phyloP scores from a whole-genome alignment of 2,888 invertebrate genomes.

The Perdita meconis region DNA sequence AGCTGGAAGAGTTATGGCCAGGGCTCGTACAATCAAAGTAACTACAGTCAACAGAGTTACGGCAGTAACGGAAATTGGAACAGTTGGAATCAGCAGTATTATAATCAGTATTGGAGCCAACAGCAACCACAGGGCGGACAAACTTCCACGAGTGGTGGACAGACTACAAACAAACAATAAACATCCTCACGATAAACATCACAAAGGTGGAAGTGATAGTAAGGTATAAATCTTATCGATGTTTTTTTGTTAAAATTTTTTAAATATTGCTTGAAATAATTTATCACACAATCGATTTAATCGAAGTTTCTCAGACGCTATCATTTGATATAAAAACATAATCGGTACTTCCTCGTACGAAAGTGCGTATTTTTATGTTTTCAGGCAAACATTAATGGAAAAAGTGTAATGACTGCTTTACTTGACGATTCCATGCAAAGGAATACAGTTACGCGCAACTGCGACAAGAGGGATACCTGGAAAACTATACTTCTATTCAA shows the following conservation, averaged over 20 bases:
- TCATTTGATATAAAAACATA: not conserved
- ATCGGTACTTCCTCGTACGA: not conserved
- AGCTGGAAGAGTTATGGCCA: constrained; percentile 80
- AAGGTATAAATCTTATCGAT: constrained; percentile 67
- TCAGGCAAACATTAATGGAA: constrained; percentile 70
- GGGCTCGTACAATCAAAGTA: constrained; percentile 61
- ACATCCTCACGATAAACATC: constrained; percentile 74
- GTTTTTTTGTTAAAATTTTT: not conserved
- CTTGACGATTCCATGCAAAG: constrained; percentile 68
- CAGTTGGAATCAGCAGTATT: constrained; percentile 82
- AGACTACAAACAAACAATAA: constrained; percentile 81
- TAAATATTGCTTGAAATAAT: too few relatives aligned
- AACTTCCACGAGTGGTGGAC: constrained; percentile 77
- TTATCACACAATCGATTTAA: too few relatives aligned
- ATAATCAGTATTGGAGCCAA: constrained; percentile 82
- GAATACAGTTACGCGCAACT: constrained; percentile 70
- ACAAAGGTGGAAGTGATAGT: constrained; percentile 78
- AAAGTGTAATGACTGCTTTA: constrained; percentile 62
- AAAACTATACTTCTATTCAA: constrained; percentile 67
- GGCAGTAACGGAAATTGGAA: constrained; percentile 82
- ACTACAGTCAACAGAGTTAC: constrained; percentile 70
- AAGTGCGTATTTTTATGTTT: constrained; percentile 43
- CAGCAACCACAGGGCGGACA: constrained; percentile 78
- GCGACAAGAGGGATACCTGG: constrained; percentile 72
- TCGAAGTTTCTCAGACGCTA: not conserved